Evolutionary conservation across 2,888 invertebrate genomes (phyloP).

Genomic region (Romanomermis culicivorax): DNA sequence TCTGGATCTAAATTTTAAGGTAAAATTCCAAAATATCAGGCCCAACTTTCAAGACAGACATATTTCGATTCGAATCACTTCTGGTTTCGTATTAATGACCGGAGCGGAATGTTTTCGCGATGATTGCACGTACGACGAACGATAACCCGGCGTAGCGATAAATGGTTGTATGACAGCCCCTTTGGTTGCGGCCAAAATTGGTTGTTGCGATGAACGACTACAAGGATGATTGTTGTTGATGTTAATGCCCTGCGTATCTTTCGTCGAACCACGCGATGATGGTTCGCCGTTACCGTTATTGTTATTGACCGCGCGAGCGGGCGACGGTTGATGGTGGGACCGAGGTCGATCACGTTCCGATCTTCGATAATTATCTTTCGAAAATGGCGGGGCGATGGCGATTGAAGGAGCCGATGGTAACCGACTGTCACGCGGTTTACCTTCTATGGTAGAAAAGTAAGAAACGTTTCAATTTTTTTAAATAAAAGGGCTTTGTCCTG

Average conservation of each 20-base stretch:
- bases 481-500: too few relatives aligned
- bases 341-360: slow-evolving; percentile 6
- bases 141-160: too few relatives aligned
- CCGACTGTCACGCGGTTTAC: neutral
- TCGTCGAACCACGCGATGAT: neutral
- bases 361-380: neutral
- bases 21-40: too few relatives aligned
- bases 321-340: slow-evolving; percentile 4
- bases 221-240: neutral
- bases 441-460: too few relatives aligned
- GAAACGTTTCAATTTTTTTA: too few relatives aligned
- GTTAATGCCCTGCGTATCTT: neutral
- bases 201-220: neutral
- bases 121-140: neutral
- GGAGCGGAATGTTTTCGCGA: neutral
- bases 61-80: too few relatives aligned
- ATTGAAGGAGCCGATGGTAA: neutral
- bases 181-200: neutral
- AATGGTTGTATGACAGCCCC: too few relatives aligned
- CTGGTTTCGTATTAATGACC: neutral
- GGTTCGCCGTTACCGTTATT: neutral
- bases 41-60: too few relatives aligned
- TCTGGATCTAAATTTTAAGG: too few relatives aligned
- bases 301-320: neutral
- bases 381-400: neutral